Evolutionary conservation across 2,113 vertebrate species (phyloP), one percentile per base, ranked within the genome.

Genomic region (Myodes glareolus): DNA sequence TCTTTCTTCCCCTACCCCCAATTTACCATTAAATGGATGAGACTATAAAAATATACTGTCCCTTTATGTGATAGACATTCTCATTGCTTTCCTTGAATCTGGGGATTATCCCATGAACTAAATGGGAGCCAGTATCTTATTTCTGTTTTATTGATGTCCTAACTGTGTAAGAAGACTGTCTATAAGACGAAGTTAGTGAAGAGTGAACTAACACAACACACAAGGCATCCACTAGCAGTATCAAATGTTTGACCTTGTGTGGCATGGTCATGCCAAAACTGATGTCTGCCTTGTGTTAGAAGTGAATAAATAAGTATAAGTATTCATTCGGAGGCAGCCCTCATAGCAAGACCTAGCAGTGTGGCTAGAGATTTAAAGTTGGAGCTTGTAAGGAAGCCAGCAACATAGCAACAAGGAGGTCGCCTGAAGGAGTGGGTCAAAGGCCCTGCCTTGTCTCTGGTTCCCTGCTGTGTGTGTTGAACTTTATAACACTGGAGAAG

Each of bases 1-100:
- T 2, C 29, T 88, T 85, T 93, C 13, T 93, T 86, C 31, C 36
- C 52, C 50, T 55, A 19, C 55, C 86, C 50, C 70, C 5, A 58
- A n/a, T 86, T 65, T 73, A 55, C 67, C 7, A 55, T 65, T 91
- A 14, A 29, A 42, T 84, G 3, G 10, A 52, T 10, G 45, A 21
- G 6, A 8, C 0, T 27, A 0, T 86, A 68, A 81, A 21, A 81
- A 55, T 45, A 21, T 39, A 8, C 29, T 90, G 14, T 61, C 39
- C 52, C 33, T 67, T 33, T 33, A 50, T 42, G 88, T 70, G 93
- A 92, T 76, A n/a, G 55, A 65, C 42, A 84, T 92, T 95, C 78
- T 90, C 31, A 16, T 86, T 82, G 7, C 47, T 92, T 93, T 29
- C 33, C 50, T 47, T 86, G 19, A 72, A 86, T 67, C 14, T 73